Evolutionary conservation across 1,140 invertebrate species (phyloP).

Genomic region (Vanessa atalanta): DNA sequence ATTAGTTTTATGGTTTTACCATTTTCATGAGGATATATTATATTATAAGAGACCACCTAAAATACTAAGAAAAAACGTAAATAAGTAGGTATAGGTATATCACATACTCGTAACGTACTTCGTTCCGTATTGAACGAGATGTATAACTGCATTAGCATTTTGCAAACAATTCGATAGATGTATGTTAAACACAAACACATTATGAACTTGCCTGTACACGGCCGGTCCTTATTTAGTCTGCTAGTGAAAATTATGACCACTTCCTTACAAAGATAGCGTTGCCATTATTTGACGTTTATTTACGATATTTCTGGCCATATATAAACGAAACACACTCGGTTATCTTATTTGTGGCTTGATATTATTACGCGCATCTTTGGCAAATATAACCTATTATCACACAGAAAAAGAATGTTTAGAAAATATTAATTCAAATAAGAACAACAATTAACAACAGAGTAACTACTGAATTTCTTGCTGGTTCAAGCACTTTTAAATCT

Average conservation of each 20-base stretch:
- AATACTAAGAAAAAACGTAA: background rate
- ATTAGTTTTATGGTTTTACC: no score
- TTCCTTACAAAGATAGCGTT: slow-evolving; percentile 34
- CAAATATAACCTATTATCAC: background rate
- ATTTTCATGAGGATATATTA: no score
- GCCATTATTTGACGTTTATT: slow-evolving; percentile 35
- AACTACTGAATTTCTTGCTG: no score
- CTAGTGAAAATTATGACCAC: slow-evolving; percentile 36
- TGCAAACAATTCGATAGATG: slow-evolving; percentile 31
- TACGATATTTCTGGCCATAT: slow-evolving; percentile 23
- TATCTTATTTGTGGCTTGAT: slow-evolving; percentile 8
- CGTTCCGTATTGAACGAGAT: background rate
- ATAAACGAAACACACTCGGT: slow-evolving; percentile 19
- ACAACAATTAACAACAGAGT: no score
- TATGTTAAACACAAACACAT: slow-evolving; percentile 31
- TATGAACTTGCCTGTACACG: slow-evolving; percentile 20
- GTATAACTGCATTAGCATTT: slow-evolving; percentile 42
- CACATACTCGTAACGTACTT: background rate
- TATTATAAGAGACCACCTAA: no score
- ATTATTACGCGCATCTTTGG: background rate
- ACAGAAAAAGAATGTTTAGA: background rate
- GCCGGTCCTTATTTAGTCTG: slow-evolving; percentile 29
- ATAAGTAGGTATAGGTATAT: background rate
- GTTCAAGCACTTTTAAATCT: no score
- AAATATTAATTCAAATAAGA: background rate